Evolutionary conservation across 1,140 invertebrate species (phyloP).

Genomic region (Anastrepha ludens): DNA sequence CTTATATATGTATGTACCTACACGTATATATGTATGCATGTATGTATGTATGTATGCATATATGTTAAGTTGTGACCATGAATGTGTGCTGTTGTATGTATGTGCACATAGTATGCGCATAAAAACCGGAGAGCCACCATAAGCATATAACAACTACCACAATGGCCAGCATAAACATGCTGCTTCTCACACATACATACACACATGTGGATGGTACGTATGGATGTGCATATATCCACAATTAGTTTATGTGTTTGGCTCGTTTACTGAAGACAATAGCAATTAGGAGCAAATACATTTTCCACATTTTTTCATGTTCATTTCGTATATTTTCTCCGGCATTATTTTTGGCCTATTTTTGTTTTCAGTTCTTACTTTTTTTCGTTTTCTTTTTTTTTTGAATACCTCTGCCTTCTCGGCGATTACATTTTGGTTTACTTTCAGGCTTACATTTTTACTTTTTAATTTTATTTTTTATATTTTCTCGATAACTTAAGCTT

Average conservation of each 20-base stretch:
- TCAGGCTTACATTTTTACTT: constrained; percentile 4
- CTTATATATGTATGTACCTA: neutral
- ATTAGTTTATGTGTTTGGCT: constrained; percentile 34
- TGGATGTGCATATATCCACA: constrained; percentile 1
- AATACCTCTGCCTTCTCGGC: neutral
- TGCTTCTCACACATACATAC: neutral
- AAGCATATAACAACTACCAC: neutral
- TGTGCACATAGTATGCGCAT: neutral
- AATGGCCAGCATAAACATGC: too few species aligned
- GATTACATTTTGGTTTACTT: neutral
- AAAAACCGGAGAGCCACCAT: neutral
- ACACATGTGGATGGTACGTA: neutral
- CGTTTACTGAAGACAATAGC: constrained; percentile 42
- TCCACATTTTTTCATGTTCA: neutral
- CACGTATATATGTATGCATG: neutral
- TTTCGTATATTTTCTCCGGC: neutral
- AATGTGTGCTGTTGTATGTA: neutral
- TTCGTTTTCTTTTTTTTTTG: neutral
- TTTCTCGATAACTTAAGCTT: constrained; percentile 7
- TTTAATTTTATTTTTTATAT: constrained; percentile 24
- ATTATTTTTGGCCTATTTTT: neutral
- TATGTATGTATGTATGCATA: neutral
- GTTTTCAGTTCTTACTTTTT: neutral
- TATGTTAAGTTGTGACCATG: too few species aligned
- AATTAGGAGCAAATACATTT: constrained; percentile 48